A percentile compares a stretch with the other conserved stretches of the same genome.
Evolutionary conservation across 2,113 vertebrate genomes (phyloP).

Genomic region (Poeciliopsis retropinna): DNA sequence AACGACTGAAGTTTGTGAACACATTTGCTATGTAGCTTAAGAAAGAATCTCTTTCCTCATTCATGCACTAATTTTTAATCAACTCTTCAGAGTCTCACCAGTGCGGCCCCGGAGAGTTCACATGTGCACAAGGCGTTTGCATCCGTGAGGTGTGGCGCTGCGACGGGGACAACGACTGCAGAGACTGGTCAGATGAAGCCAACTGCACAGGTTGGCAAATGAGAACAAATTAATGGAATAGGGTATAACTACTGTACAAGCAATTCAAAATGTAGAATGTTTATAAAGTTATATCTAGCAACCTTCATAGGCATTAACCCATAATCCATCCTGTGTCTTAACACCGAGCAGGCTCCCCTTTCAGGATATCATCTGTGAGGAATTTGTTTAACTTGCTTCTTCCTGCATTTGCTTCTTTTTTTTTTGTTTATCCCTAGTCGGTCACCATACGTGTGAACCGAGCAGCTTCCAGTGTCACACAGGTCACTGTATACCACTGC

Average conservation of each 20-base stretch:
- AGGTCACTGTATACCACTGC: constrained; percentile 94
- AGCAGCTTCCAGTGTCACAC: constrained; percentile 96
- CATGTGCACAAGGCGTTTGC: constrained; percentile 92
- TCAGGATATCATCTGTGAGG: neutral
- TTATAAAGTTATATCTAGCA: neutral
- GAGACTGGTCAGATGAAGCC: constrained; percentile 86
- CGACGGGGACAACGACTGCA: constrained; percentile 96
- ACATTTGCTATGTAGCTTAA: too few relatives aligned
- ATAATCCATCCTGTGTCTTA: neutral
- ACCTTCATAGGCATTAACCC: neutral
- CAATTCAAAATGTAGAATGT: neutral
- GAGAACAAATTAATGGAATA: neutral
- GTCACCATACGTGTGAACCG: constrained; percentile 93
- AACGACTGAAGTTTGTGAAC: too few relatives aligned
- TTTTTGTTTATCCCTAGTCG: constrained; percentile 76
- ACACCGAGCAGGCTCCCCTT: neutral
- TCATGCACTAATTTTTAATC: neutral
- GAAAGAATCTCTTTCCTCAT: too few relatives aligned
- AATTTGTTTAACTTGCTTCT: neutral
- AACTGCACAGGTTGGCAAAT: too few relatives aligned
- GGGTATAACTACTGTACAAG: neutral
- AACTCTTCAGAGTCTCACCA: constrained; percentile 87
- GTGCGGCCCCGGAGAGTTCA: constrained; percentile 89
- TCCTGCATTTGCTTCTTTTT: neutral
- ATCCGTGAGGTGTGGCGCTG: constrained; percentile 95